phyloP scores from a whole-genome alignment of 2,888 invertebrate genomes.

The Caenorhabditis japonica region DNA sequence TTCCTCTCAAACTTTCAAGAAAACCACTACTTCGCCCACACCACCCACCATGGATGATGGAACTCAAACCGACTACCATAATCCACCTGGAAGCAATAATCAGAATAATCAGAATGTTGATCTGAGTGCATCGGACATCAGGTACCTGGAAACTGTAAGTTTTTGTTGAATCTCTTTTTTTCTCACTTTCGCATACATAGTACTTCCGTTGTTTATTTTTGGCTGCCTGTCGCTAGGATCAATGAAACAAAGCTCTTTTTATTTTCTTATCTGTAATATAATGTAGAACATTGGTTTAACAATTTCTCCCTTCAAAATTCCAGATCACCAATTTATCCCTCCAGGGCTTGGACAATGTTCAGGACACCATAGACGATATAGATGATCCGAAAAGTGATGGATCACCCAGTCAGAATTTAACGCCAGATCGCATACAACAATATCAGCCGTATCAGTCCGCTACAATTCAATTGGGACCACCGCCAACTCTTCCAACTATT shows the following conservation, averaged over 20 bases:
- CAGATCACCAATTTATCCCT: slow-evolving; percentile 48
- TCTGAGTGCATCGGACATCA: slow-evolving; percentile 39
- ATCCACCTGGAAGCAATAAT: slow-evolving; percentile 28
- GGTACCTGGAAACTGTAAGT: slow-evolving; percentile 47
- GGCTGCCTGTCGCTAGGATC: neutral
- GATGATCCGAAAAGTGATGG: slow-evolving; percentile 13
- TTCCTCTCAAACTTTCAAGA: too few relatives aligned
- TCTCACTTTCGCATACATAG: slow-evolving; percentile 7
- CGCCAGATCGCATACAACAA: neutral
- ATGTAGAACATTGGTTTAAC: neutral
- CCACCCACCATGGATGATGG: slow-evolving; percentile 38
- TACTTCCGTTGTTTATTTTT: slow-evolving; percentile 9
- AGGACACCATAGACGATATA: slow-evolving; percentile 18
- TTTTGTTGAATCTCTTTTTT: slow-evolving; percentile 2
- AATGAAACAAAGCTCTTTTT: neutral
- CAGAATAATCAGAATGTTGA: slow-evolving; percentile 12
- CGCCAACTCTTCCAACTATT: slow-evolving; percentile 27
- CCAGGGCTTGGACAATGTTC: slow-evolving; percentile 46
- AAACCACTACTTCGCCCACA: slow-evolving; percentile 8
- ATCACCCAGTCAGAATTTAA: neutral
- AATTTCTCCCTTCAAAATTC: slow-evolving; percentile 6
- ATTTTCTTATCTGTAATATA: slow-evolving; percentile 7
- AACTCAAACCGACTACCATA: slow-evolving; percentile 33
- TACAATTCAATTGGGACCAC: neutral
- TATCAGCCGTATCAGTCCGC: slow-evolving; percentile 23